These are phyloP conservation scores for Apotomis capreana DNA, from an alignment of 2,888 invertebrate species.

Conservation along the genomic window DNA sequence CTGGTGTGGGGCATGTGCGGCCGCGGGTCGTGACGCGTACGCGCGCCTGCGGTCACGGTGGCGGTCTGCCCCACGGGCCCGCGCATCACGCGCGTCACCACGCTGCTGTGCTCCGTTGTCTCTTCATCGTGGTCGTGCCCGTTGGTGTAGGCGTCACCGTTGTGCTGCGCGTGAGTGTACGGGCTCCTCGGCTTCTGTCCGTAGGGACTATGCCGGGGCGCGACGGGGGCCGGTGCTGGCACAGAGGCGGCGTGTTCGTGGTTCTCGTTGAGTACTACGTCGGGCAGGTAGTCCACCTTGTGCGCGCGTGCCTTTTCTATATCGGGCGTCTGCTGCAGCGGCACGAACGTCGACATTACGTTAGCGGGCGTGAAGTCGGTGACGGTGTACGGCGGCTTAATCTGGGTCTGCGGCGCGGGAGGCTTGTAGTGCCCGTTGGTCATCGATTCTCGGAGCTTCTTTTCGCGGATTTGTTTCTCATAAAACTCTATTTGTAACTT, in stretches of 20 bases:
- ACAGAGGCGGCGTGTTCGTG: constrained; percentile 47
- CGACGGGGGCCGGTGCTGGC: constrained; percentile 53
- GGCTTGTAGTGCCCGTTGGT: constrained; percentile 53
- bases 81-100: constrained; percentile 88
- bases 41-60: constrained; percentile 84
- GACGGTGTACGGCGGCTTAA: constrained; percentile 69
- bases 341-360: constrained; percentile 73
- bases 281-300: constrained; percentile 76
- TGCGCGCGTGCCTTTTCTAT: constrained; percentile 78
- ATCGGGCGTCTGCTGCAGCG: constrained; percentile 78
- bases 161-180: constrained; percentile 48
- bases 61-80: constrained; percentile 89
- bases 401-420: constrained; percentile 16
- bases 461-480: constrained; percentile 76
- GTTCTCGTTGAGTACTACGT: constrained; percentile 75
- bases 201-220: constrained; percentile 47
- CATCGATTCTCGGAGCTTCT: constrained; percentile 59
- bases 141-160: constrained; percentile 52
- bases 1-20: constrained; percentile 63
- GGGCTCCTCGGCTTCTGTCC: constrained; percentile 20
- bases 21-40: constrained; percentile 71
- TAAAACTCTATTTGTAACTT: constrained; percentile 79
- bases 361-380: constrained; percentile 78
- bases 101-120: constrained; percentile 85
- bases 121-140: constrained; percentile 61